Evolutionary conservation across 2,888 invertebrate species (phyloP), one percentile per base, ranked within the genome.

Genomic region (Argyresthia goedartella): DNA sequence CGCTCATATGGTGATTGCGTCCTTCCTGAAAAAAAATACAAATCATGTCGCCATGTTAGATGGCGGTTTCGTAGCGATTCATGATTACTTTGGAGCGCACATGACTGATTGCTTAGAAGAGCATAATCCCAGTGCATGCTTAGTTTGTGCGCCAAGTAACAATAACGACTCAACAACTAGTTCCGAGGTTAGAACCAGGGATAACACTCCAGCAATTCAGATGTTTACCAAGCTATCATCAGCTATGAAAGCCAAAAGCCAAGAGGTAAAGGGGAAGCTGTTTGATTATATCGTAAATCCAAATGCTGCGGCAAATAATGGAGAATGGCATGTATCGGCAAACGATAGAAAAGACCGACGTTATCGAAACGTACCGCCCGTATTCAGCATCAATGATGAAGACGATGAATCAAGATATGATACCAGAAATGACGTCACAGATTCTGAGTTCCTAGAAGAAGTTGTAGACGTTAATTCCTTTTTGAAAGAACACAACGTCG

Each of bases 1-100:
- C 71, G 96, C 98, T 14, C 95, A 98, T 72, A 99, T 99, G 99
- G 98, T 98, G 25, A 95, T 99, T 13, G 96, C 99, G 7, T 96
- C 96, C 53, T 98, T 99, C 76, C 88, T 99, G 48, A 98, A 98
- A 78, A 94, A 95, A 71, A 95, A 96, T 70, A 95, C 95, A 0
- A 93, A 94, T 64, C 98, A 95, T 73, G 95, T 99, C 48, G 96
- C 97, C 49, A 90, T 98, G 79, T 89, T 98, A 15, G 92, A 93
- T 59, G 97, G 98, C 53, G 99, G 99, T 3, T 99, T 97, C 80
- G 87, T 88, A 63, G 92, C 94, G 33, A 91, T 95, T 58, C 95
- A 95, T 67, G 93, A 94, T 59, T 93, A 94, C 65, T 93, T 97
- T 69, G 92, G 92, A 11, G 92, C 93, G 53, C 92, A 94, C 67